Percentiles rank a stretch among this genome's conserved stretches.
These are phyloP conservation scores for Antheraea assamensis DNA, from an alignment of 2,888 invertebrate species.

Conservation along the genomic window DNA sequence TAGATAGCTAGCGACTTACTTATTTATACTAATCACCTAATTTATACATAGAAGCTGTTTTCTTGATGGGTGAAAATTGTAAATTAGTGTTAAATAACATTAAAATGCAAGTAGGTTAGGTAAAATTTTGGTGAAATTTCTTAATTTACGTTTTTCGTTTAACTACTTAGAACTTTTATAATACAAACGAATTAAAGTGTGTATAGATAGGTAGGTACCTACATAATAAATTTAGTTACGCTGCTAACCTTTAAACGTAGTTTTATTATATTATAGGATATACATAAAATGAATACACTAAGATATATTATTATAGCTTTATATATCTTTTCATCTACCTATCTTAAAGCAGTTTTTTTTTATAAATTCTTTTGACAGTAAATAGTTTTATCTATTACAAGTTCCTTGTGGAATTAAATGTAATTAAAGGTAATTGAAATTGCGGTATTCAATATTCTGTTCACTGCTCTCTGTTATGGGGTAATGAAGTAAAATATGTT, in stretches of 20 bases:
- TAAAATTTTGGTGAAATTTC: not conserved
- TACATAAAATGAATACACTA: not conserved
- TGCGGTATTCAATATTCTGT: not conserved
- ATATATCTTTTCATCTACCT: no score
- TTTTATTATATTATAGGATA: no score
- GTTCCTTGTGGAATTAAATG: not conserved
- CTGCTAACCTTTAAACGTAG: no score
- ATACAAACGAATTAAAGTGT: not conserved
- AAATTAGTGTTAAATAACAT: conserved; percentile 7
- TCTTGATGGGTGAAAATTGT: conserved; percentile 9
- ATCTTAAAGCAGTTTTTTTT: no score
- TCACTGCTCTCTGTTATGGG: not conserved
- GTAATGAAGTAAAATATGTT: not conserved
- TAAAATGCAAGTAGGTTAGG: not conserved
- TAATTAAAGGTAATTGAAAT: not conserved
- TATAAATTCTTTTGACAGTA: not conserved
- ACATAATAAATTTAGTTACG: no score
- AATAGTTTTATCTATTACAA: not conserved
- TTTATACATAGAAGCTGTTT: conserved; percentile 16
- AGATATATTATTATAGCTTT: not conserved
- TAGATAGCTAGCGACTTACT: not conserved
- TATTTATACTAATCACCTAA: conserved; percentile 4
- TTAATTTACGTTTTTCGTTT: not conserved
- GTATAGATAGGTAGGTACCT: not conserved
- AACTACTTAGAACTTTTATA: not conserved